These are phyloP conservation scores for Drosophila fulvimacula DNA, from an alignment of 2,888 invertebrate species.

Conservation along the genomic window DNA sequence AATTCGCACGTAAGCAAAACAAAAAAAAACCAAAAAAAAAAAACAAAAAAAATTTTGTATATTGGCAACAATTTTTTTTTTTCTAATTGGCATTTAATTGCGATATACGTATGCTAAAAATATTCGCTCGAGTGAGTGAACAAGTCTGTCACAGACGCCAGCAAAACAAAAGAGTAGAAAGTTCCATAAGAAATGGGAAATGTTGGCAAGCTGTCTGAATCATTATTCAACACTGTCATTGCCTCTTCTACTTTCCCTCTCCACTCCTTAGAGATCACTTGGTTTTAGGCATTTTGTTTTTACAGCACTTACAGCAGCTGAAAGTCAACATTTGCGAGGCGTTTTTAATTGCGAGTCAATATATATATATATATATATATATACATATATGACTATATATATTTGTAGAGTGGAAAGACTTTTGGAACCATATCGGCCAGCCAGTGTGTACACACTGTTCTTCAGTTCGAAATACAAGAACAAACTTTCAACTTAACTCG, in stretches of 20 bases:
- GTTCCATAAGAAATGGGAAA: conserved; percentile 1
- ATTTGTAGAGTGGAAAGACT: conserved; percentile 19
- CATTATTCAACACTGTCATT: conserved; percentile 3
- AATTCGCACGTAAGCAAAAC: conserved; percentile 42
- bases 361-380: conserved; percentile 12
- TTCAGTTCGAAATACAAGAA: conserved; percentile 8
- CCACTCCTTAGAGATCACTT: neutral
- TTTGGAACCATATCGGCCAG: conserved; percentile 49
- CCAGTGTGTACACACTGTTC: conserved; percentile 26
- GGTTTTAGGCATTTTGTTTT: conserved; percentile 36
- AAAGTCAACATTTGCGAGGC: conserved; percentile 50
- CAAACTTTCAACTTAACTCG: neutral
- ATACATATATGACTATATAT: neutral
- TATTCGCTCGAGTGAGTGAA: neutral
- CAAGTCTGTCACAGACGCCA: conserved; percentile 39
- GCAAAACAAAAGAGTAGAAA: conserved; percentile 38
- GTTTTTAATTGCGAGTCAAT: conserved; percentile 70
- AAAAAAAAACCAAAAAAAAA: neutral
- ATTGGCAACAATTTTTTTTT: conserved; percentile 9
- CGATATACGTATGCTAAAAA: neutral
- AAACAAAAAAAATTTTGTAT: neutral
- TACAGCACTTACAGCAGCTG: conserved; percentile 50
- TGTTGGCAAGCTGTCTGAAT: conserved; percentile 4
- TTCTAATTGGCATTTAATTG: conserved; percentile 69
- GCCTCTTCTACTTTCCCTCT: neutral